These are phyloP conservation scores for Australoheros scitulus DNA, from an alignment of 2,113 vertebrate genomes.

Conservation along the genomic window DNA sequence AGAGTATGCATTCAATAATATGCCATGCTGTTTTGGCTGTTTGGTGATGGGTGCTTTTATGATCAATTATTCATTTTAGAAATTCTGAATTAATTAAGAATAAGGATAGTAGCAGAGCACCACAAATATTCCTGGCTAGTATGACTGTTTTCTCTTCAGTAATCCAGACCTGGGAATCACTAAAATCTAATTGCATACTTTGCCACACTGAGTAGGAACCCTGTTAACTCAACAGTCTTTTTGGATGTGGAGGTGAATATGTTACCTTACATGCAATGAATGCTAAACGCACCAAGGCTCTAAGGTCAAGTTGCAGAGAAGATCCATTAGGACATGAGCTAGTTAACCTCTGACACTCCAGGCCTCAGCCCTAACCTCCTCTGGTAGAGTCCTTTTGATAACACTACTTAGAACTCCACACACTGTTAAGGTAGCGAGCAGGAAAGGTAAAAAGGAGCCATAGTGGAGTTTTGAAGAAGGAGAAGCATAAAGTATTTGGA, in stretches of 20 bases:
- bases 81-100: background rate
- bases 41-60: background rate
- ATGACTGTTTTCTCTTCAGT: background rate
- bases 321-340: constrained; percentile 50
- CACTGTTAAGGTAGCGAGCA: constrained; percentile 23
- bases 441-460: background rate
- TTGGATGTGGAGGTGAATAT: constrained; percentile 32
- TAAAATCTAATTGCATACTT: background rate
- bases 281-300: constrained; percentile 49
- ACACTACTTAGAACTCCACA: constrained; percentile 14
- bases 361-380: constrained; percentile 48
- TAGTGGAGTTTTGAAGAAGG: background rate
- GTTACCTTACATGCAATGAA: constrained; percentile 48
- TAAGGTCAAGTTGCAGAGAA: constrained; percentile 36
- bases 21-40: background rate
- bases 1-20: background rate
- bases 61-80: background rate
- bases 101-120: background rate
- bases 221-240: constrained; percentile 25
- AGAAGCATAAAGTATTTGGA: constrained; percentile 6
- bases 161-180: background rate
- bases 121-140: background rate
- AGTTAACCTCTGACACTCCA: constrained; percentile 58
- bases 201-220: background rate
- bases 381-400: constrained; percentile 36